Base-by-base conservation (phyloP, 2,113 vertebrate genomes). In the Lasiurus cinereus region DNA sequence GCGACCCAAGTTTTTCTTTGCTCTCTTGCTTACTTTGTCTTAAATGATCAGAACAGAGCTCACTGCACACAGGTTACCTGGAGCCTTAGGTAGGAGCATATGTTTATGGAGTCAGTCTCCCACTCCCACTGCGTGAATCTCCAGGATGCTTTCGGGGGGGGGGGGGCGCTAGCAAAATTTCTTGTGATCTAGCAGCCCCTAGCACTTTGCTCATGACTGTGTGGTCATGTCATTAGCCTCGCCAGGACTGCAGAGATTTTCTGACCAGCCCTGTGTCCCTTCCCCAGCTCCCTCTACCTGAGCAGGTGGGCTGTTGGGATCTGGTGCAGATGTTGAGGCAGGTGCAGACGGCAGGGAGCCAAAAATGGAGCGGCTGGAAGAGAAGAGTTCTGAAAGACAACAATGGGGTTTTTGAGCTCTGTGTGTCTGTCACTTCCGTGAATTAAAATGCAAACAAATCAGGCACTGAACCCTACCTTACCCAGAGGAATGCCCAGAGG, bases 361-460 rank as follows among this genome's bases (percentile, higher is more conserved):
- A 98, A 98, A 97, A 92, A 98, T 96, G 88, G 98, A 98, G 97
- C 99, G 99, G 97, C 98, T 98, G 96, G 99, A 98, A 0, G 98
- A 99, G 98, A 99, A 99, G 97, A 99, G 98, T 98, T 99, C 99
- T 99, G 98, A 93, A 98, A 97, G 91, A 95, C 79, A 97, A 77
- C 21, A 43, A 1, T 3, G 2, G 54, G 31, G 16, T 59, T 33
- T 43, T 22, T 95, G 70, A 97, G 94, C 22, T 19, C 48, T 3
- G 2, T 0, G 31, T 22, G 66, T 21, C 46, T 16, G 7, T 21
- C 7, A 16, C 27, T 52, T 31, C 56, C 76, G 39, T 36, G 62
- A 66, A 74, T 64, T 36, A 64, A 70, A 82, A 76, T 24, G 43
- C 66, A 77, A 66, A 73, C 22, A 50, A 78, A 39, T 4, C 15